A percentile compares a stretch with the other conserved stretches of the same genome.
Conservation (phyloP, 2,113 vertebrate genomes). For the Gymnobelideus leadbeateri region DNA sequence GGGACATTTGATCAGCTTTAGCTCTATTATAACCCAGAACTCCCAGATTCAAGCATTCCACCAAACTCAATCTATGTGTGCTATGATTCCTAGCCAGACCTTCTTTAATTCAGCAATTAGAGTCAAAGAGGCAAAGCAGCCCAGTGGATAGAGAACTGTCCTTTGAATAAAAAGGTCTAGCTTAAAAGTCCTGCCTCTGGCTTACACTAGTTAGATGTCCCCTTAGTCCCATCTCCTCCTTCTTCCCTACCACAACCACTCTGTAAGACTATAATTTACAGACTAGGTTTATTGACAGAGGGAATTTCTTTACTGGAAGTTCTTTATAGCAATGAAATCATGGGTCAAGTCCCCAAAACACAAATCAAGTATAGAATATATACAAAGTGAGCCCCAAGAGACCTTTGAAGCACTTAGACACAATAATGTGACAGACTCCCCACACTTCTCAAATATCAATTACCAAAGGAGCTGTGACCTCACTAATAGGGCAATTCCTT, state of each 20-base stretch:
- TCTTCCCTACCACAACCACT: background rate
- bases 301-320: background rate
- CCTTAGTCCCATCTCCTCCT: background rate
- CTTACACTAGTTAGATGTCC: background rate
- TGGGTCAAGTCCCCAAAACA: background rate
- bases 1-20: background rate
- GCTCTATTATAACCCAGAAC: background rate
- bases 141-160: background rate
- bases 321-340: background rate
- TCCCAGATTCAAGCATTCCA: background rate
- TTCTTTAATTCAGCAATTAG: background rate
- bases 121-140: background rate
- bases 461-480: background rate
- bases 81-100: background rate
- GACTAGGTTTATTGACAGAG: background rate
- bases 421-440: background rate
- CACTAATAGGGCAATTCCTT: background rate
- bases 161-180: background rate
- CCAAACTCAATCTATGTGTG: background rate
- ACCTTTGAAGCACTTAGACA: background rate
- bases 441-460: background rate
- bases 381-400: background rate
- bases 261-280: background rate
- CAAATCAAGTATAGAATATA: background rate
- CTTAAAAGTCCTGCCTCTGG: background rate